These are phyloP conservation scores for Ornithorhynchus anatinus DNA, from an alignment of 2,113 vertebrate genomes.

Conservation along the genomic window DNA sequence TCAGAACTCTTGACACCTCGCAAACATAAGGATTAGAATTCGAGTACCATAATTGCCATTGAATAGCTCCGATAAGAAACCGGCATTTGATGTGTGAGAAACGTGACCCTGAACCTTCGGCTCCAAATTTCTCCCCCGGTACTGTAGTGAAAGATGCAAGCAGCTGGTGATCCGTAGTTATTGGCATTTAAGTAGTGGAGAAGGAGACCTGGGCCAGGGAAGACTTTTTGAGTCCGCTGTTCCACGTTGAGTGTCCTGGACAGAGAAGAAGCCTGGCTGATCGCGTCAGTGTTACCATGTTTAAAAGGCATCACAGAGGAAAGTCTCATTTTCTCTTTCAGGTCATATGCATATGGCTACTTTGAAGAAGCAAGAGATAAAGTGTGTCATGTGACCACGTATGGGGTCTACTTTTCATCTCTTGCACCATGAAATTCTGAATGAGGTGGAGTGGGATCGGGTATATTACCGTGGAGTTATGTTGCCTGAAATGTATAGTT, in stretches of 20 bases:
- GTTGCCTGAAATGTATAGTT: not conserved
- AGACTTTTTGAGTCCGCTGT: not conserved
- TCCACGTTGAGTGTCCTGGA: constrained; percentile 10
- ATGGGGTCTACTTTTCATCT: too few relatives aligned
- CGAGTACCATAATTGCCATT: too few relatives aligned
- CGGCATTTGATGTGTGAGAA: constrained; percentile 1
- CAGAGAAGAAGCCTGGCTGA: constrained; percentile 9
- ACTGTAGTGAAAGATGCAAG: constrained; percentile 17
- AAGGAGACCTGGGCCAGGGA: constrained; percentile 6
- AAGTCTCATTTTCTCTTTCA: constrained; percentile 27
- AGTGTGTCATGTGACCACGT: too few relatives aligned
- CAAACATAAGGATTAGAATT: too few relatives aligned
- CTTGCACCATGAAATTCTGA: too few relatives aligned
- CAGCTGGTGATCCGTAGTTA: constrained; percentile 24
- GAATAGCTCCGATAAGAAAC: too few relatives aligned
- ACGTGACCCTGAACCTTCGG: constrained; percentile 19
- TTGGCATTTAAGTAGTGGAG: constrained; percentile 36
- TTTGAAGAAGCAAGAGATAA: too few relatives aligned
- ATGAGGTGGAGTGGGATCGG: not conserved
- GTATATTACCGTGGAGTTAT: not conserved
- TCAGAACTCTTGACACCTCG: too few relatives aligned
- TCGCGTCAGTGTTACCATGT: constrained; percentile 19
- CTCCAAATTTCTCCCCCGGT: constrained; percentile 24
- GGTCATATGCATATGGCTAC: not conserved
- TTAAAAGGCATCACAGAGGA: constrained; percentile 30